Evolutionary conservation across 2,113 vertebrate species (phyloP), one percentile per base, ranked within the genome.

Genomic region (Connochaetes taurinus): DNA sequence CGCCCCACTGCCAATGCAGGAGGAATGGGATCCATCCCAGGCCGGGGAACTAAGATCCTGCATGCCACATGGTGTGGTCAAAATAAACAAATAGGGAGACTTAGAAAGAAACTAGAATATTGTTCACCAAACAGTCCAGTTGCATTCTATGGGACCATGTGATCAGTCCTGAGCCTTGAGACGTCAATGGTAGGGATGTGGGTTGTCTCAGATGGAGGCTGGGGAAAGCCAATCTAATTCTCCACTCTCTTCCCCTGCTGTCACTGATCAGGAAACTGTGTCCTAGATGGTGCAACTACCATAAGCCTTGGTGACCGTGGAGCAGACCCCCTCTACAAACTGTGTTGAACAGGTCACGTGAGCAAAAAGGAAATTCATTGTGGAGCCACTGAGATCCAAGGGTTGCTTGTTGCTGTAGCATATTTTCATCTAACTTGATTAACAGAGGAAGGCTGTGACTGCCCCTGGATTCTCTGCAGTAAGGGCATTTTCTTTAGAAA

Each of bases 241-340:
- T 62, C 19, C 4, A 2, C 47, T 36, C 29, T 91, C 58, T 36
- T 23, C 2, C 16, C 29, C 43, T 64, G 50, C 21, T 9, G 16
- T 5, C 27, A 23, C 53, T 52, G 2, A 31, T 7, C 13, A 1
- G 31, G 36, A 52, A 13, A 10, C 74, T 50, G 15, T 40, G 13
- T 62, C 67, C 29, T 31, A 40, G 67, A 21, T 8, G 31, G 43
- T 21, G 19, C 8, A 14, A 29, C 78, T 45, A 4, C 15, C n/a
- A 0, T 19, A 33, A 15, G 84, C 19, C 19, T 27, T 0, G 3
- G 12, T 17, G 57, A 52, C 40, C 0, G 0, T 29, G 62, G 55
- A 80, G 64, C 27, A 60, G 62, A 40, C 64, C 25, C 87, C 19
- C 52, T 14, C 25, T n/a, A 0, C 3, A 25, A 60, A 83, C 60